Conservation (phyloP, 2,797 vertebrate species). For the Spheniscus humboldti region DNA sequence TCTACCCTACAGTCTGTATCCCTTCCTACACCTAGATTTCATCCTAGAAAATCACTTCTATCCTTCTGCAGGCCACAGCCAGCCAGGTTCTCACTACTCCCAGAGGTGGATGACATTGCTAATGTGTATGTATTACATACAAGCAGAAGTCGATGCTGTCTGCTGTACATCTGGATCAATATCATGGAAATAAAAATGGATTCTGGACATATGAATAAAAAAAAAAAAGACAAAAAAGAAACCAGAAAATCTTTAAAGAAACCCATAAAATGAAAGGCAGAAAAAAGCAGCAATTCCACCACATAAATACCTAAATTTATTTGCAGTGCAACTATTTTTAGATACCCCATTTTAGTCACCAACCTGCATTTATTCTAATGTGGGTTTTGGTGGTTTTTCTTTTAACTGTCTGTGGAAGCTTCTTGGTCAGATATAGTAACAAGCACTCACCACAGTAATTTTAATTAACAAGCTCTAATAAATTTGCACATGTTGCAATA, state of each 20-base stretch:
- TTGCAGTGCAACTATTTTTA: slow-evolving; percentile 30
- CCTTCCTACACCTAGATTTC: not conserved
- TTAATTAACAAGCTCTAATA: slow-evolving; percentile 65
- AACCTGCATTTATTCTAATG: not conserved
- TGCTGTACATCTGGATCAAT: slow-evolving; percentile 38
- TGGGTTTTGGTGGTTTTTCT: slow-evolving; percentile 12
- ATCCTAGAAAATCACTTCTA: not conserved
- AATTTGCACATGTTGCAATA: slow-evolving; percentile 42
- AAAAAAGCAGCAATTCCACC: not conserved
- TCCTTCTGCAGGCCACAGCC: not conserved
- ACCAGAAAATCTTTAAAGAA: slow-evolving; percentile 33
- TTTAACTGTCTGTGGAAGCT: slow-evolving; percentile 2
- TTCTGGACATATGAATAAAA: not conserved
- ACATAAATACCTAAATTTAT: not conserved
- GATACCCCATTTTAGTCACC: not conserved
- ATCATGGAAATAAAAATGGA: slow-evolving; percentile 27
- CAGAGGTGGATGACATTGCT: not conserved
- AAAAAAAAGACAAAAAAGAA: not conserved
- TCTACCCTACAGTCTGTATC: not conserved
- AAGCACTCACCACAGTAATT: slow-evolving; percentile 22
- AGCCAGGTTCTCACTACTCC: not conserved
- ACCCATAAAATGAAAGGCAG: not conserved
- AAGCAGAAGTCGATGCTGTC: slow-evolving; percentile 14
- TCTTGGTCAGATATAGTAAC: slow-evolving; percentile 43
- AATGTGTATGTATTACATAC: not conserved